Evolutionary conservation across 1,140 invertebrate genomes (phyloP), one percentile per base, ranked within the genome.

Genomic region (Portunus trituberculatus): DNA sequence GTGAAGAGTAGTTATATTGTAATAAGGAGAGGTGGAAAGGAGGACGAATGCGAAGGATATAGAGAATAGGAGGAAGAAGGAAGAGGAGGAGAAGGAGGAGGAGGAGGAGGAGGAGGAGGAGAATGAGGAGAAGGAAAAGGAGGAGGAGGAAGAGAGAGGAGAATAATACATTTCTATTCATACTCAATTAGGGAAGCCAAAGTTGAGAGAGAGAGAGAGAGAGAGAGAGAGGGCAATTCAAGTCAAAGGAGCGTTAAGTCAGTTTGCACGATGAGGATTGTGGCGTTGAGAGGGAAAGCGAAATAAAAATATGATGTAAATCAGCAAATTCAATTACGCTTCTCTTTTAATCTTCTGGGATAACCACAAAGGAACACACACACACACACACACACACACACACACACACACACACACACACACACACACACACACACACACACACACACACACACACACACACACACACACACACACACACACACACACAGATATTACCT

Each of bases 341-440:
- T 82, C 76, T 82, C 20, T 82, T 28, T 82, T 20, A 28, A 20
- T 20, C 76, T 82, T 28, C 28, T 20, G 76, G 76, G 8, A 20
- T 82, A 20, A 28, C 28, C 20, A 28, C 76, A 28, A 82, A 25
- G 28, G 76, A 20, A 39, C 14, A 90, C 39, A 90, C 39, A 90
- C 39, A 90, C n/a, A 45, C 39, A 90, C 48, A 48, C 39, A 90
- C 12, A 25, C n/a, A 90, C n/a, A 90, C n/a, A 48, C n/a, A 90
- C 48, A 48, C 39, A 90, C 32, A 86, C 32, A 86, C 32, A 86
- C 32, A 86, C 32, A 86, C 32, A 86, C 32, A 86, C 32, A 86
- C 32, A 25, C 32, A 86, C n/a, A 86, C 32, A 86, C 32, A 86
- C 32, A 86, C 32, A 86, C 32, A 86, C 32, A 86, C 32, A 86